Conservation (phyloP, 2,888 invertebrate species). For the Synergus laeviventris region DNA sequence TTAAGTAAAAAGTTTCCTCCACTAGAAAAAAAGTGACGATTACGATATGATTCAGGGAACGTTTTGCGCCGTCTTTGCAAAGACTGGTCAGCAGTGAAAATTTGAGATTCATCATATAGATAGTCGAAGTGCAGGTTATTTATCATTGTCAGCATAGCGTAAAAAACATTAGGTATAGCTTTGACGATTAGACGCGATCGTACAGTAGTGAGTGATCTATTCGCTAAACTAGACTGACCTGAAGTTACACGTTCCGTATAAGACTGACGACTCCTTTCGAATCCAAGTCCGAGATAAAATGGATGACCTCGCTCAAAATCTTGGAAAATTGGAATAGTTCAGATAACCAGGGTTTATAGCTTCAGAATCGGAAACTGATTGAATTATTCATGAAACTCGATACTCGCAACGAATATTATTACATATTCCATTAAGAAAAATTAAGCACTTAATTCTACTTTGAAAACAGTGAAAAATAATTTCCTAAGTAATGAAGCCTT, state of each 20-base stretch:
- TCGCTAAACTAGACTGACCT: background rate
- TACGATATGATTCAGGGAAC: background rate
- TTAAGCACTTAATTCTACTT: too few species aligned
- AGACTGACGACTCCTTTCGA: background rate
- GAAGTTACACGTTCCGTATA: background rate
- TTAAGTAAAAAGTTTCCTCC: background rate
- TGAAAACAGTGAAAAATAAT: too few species aligned
- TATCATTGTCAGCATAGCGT: background rate
- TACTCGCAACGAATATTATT: background rate
- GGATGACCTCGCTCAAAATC: background rate
- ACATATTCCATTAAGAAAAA: too few species aligned
- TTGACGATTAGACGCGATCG: background rate
- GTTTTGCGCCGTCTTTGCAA: background rate
- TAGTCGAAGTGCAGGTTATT: background rate
- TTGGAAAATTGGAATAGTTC: constrained; percentile 1
- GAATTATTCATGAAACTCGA: background rate
- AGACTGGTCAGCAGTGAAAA: background rate
- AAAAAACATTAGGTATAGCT: background rate
- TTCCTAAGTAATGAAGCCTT: too few species aligned
- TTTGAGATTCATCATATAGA: background rate
- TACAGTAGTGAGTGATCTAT: background rate
- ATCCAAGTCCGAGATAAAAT: background rate
- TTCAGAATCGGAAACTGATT: background rate
- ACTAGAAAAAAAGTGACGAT: background rate
- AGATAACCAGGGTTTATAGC: background rate